Conservation (phyloP, 1,140 invertebrate species). For the Hormaphis cornu region DNA sequence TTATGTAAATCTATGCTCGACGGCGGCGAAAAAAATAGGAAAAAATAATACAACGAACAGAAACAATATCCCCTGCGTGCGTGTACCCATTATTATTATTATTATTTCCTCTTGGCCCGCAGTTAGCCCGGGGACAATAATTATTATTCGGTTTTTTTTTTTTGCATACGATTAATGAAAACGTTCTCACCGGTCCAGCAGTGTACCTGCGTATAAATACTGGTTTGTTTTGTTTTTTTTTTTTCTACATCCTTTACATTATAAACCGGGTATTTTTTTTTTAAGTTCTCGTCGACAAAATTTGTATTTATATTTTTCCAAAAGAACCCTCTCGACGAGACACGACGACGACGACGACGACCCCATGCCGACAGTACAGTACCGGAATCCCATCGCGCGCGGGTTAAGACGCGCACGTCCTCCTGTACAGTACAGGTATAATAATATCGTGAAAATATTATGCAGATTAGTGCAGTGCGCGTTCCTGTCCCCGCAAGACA, state of each 20-base stretch:
- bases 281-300: neutral
- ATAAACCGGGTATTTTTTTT: conserved; percentile 9
- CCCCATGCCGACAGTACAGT: conserved; percentile 9
- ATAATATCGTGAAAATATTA: too few species aligned
- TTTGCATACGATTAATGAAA: conserved; percentile 30
- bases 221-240: conserved; percentile 11
- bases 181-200: conserved; percentile 27
- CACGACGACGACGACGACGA: neutral
- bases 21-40: neutral
- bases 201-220: neutral
- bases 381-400: conserved; percentile 8
- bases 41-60: neutral
- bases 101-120: neutral
- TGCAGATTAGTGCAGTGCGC: conserved; percentile 29
- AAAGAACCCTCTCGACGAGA: conserved; percentile 24
- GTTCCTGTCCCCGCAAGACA: conserved; percentile 21
- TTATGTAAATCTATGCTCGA: conserved; percentile 28
- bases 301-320: neutral
- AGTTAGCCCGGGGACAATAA: conserved; percentile 28
- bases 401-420: conserved; percentile 3
- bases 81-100: neutral
- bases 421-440: neutral
- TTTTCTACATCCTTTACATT: conserved; percentile 1
- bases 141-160: conserved; percentile 22
- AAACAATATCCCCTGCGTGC: conserved; percentile 13